Evolutionary conservation across 2,888 invertebrate genomes (phyloP).

Genomic region (Mythimna albipuncta): DNA sequence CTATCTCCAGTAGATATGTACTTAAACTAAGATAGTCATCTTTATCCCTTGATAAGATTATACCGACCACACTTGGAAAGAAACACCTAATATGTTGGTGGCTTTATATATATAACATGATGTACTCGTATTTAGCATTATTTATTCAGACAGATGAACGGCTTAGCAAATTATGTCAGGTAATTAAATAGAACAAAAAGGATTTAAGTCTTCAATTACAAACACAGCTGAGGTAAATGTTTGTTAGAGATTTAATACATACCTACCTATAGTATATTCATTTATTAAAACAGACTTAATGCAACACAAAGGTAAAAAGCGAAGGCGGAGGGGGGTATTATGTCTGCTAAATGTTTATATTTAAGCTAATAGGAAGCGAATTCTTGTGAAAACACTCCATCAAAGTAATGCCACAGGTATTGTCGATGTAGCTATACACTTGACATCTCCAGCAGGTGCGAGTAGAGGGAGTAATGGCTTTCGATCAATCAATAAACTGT

Average conservation of each 20-base stretch:
- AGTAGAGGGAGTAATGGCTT: conserved; percentile 35
- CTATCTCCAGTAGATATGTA: conserved; percentile 14
- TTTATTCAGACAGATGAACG: conserved; percentile 6
- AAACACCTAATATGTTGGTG: not conserved
- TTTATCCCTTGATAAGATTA: conserved; percentile 37
- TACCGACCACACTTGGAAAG: not conserved
- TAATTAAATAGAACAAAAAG: conserved; percentile 14
- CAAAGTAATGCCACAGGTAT: conserved; percentile 18
- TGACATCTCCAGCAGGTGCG: conserved; percentile 22
- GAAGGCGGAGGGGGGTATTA: too few species aligned
- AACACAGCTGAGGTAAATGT: conserved; percentile 23
- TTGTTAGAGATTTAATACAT: conserved; percentile 36
- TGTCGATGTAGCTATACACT: conserved; percentile 6
- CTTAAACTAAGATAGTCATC: conserved; percentile 23
- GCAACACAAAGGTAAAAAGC: too few species aligned
- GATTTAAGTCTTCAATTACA: conserved; percentile 11
- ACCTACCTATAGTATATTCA: too few species aligned
- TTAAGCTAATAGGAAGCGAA: conserved; percentile 19
- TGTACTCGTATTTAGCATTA: conserved; percentile 13
- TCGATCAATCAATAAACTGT: conserved; percentile 49
- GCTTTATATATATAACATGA: not conserved
- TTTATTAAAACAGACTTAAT: too few species aligned
- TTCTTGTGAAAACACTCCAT: conserved; percentile 22
- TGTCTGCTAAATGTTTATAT: conserved; percentile 34
- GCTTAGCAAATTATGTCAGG: conserved; percentile 4